Evolutionary conservation across 2,113 vertebrate genomes (phyloP), one percentile per base, ranked within the genome.

Genomic region (Alectura lathami): DNA sequence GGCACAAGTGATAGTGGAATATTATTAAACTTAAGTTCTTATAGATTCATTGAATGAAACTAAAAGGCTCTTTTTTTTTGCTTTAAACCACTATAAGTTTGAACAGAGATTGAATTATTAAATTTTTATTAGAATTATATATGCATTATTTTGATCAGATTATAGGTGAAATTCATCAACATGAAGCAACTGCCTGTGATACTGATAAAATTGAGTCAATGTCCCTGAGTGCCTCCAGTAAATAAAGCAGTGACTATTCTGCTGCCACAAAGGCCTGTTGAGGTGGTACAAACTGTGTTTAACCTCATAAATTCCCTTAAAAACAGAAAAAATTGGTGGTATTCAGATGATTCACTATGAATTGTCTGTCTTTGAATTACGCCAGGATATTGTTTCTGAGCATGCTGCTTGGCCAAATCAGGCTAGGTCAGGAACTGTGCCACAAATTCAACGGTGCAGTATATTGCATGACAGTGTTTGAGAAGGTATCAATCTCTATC

Each of bases 301-400:
- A 68, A 75, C 18, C 8, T 63, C 9, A 27, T 27, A n/a, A 76
- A 82, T 36, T 75, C 17, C 73, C 53, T 76, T 66, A 60, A 4
- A 0, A 3, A 2, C 5, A 29, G 21, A 26, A 9, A 66, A 5
- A 42, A 4, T 4, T 12, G 57, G 11, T 29, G 6, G 1, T 27
- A 89, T 64, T 75, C 30, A 60, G 67, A 36, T 24, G 27, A 30
- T 13, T 40, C 0, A 5, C 79, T 89, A 76, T 17, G n/a, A 82
- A 76, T 69, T 43, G 7, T 15, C 45, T 1, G 0, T 3, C 74
- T 66, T 30, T 86, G 24, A 87, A n/a, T 12, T 13, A 9, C 36
- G n/a, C 16, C 21, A 68, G 11, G 20, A n/a, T 83, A 26, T 17
- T 20, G 4, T 48, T 94, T 54, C 48, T 50, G 62, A 66, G 9